These are phyloP conservation scores for Anguilla marmorata DNA, from an alignment of 2,797 vertebrate species.

Conservation along the genomic window DNA sequence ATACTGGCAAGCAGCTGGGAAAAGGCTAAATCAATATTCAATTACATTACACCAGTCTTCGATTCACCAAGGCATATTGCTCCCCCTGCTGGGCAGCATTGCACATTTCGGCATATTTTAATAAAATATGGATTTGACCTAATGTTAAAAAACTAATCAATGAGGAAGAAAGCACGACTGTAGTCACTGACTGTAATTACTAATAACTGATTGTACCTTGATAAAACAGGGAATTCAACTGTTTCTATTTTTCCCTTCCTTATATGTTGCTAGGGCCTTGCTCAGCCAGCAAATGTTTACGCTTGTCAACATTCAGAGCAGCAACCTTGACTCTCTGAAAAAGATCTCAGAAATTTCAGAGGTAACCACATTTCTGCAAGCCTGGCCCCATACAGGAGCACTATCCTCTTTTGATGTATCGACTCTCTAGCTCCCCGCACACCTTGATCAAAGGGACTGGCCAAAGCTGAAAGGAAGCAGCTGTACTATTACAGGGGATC, in stretches of 20 bases:
- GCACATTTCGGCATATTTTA: not conserved
- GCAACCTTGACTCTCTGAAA: not conserved
- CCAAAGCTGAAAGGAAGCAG: not conserved
- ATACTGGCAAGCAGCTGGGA: not conserved
- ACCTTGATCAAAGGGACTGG: not conserved
- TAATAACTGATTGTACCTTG: no score
- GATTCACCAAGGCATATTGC: constrained; percentile 6
- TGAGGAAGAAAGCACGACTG: no score
- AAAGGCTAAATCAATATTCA: not conserved
- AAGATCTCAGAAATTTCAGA: not conserved
- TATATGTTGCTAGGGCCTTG: not conserved
- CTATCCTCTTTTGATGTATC: not conserved
- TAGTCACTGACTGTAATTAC: no score
- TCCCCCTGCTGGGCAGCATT: constrained; percentile 20
- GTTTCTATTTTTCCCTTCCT: not conserved
- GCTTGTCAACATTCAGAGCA: not conserved
- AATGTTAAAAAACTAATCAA: not conserved
- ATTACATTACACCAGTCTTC: not conserved
- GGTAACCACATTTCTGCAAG: not conserved
- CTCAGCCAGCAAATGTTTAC: not conserved
- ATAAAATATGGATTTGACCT: not conserved
- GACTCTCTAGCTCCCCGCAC: not conserved
- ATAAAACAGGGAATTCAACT: no score
- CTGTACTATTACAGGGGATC: not conserved
- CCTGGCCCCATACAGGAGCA: not conserved